Conservation (phyloP, 2,797 vertebrate genomes). For the Squalus acanthias region DNA sequence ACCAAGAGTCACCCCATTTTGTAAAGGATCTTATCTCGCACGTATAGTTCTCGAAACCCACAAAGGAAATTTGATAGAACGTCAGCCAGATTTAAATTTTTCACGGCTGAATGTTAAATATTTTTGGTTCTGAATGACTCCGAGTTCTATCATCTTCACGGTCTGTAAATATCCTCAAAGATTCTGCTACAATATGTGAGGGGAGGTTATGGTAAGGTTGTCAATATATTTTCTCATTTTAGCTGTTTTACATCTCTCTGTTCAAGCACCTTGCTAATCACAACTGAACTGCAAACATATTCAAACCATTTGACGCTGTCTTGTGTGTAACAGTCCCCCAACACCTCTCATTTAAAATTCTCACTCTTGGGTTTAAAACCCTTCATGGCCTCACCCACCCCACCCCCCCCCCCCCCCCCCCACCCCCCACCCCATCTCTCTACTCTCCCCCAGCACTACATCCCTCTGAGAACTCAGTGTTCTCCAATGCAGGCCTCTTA, state of each 20-base stretch:
- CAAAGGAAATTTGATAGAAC: not conserved
- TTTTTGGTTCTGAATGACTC: not conserved
- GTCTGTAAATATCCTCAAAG: not conserved
- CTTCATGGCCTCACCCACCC: not conserved
- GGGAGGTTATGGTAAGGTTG: not conserved
- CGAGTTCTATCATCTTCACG: not conserved
- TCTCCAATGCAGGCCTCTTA: not conserved
- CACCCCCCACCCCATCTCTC: not conserved
- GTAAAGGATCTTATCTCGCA: not conserved
- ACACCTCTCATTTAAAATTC: not conserved
- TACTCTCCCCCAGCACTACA: not conserved
- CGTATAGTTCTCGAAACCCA: not conserved
- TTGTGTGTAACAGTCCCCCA: not conserved
- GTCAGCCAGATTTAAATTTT: not conserved
- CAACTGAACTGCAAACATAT: not conserved
- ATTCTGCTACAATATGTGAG: not conserved
- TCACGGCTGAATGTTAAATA: not conserved
- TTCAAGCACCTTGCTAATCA: not conserved
- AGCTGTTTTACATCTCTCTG: not conserved
- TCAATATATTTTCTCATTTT: not conserved
- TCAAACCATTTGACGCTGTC: not conserved
- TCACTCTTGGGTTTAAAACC: not conserved
- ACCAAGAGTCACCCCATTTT: not conserved
- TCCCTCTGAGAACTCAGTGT: not conserved
- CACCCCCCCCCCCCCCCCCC: too few relatives aligned